Base-by-base conservation (phyloP, 2,888 invertebrate species). In the Trachelus troglodyta region DNA sequence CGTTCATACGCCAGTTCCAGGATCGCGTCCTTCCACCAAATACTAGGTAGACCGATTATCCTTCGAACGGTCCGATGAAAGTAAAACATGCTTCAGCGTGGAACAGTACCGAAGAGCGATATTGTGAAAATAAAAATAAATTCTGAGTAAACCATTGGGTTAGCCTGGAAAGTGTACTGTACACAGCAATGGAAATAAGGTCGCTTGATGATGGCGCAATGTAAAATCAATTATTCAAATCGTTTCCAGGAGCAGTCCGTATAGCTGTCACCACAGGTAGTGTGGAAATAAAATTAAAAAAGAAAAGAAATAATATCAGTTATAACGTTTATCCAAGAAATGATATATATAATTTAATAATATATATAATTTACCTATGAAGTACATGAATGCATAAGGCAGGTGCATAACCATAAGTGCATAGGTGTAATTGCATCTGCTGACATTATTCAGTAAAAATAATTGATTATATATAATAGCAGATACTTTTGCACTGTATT, bases 381-480 rank as follows among this genome's bases (percentile, higher is more conserved):
- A 40, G 4, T 40, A 40, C 40, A 15, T 2, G 6, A 40, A 4
- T 40, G 15, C 56, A 56, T 9, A 80, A 76, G 82, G 83, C 87
- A 87, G 87, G 87, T 87, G 87, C 80, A 78, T 23, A 23, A 56
- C 35, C 40, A 75, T 80, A 71, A 34, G 74, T 75, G 73, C 78
- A 75, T 75, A 81, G 79, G 75, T 79, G 79, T 79, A 80, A 80
- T 78, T 75, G 80, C 87, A 87, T 87, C 87, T 87, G 87, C 87
- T 79, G 80, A 23, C 23, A 56, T 23, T 56, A 56, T 23, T 56
- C 23, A 56, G 40, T 56, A 23, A 23, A 23, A 9, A 56, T 56
- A 9, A 23, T 23, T 56, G 15, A 2, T 56, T 56, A 56, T 9
- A 9, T 9, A 56, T 56, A 23, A 56, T 2, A 56, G 23, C 40